Conservation (phyloP, 2,888 invertebrate genomes). For the Cantharis lateralis region DNA sequence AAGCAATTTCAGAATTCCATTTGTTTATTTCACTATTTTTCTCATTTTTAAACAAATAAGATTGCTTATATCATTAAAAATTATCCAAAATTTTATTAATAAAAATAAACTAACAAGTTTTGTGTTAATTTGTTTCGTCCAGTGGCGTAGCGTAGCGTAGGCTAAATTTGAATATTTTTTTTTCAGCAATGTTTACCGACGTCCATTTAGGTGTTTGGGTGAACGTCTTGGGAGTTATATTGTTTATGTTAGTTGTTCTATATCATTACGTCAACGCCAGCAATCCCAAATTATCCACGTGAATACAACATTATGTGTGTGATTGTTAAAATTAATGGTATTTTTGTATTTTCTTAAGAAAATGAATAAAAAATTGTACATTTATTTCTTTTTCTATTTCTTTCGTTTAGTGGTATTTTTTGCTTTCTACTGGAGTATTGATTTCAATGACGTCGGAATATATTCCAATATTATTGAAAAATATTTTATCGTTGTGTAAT, state of each 20-base stretch:
- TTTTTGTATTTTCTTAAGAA: not conserved
- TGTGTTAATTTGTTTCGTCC: not conserved
- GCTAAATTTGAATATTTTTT: not conserved
- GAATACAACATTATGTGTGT: not conserved
- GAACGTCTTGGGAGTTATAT: conserved; percentile 90
- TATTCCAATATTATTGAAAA: conserved; percentile 1
- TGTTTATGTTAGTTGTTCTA: conserved; percentile 91
- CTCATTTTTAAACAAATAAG: too few relatives aligned
- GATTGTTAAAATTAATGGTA: not conserved
- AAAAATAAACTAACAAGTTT: too few relatives aligned
- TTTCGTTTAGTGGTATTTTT: not conserved
- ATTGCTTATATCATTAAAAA: too few relatives aligned
- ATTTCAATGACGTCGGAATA: not conserved
- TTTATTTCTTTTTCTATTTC: not conserved
- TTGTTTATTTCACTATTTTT: not conserved
- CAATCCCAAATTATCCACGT: conserved; percentile 61
- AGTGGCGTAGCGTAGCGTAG: not conserved
- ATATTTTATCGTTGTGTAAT: not conserved
- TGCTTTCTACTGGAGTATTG: too few relatives aligned
- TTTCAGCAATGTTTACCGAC: conserved; percentile 84
- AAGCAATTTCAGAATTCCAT: not conserved
- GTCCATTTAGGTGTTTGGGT: conserved; percentile 95
- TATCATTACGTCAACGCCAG: conserved; percentile 96
- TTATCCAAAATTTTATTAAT: too few relatives aligned
- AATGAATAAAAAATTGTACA: not conserved